Base-by-base conservation (phyloP, 1,140 invertebrate genomes). In the Coenobita brevimanus region DNA sequence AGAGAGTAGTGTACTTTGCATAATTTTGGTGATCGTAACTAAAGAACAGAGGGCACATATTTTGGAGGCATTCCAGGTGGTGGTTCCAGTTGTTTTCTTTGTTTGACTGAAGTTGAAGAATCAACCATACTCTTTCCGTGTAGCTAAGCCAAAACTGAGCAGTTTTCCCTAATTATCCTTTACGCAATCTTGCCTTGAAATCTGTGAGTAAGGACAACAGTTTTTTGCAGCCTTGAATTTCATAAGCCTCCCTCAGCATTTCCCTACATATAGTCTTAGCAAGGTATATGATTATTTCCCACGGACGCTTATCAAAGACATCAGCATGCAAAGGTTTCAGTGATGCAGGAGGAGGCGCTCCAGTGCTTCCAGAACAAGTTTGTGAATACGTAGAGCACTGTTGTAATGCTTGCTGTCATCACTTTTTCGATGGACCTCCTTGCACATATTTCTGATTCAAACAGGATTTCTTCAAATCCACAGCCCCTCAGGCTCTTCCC, bases 1-100 rank as follows among this genome's bases (percentile, higher is more conserved):
- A 33, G 24, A 79, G 27, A 30, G 43, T 79, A 79, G 43, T 60
- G 8, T 79, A 79, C 36, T 24, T 79, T 4, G 76, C 43, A 79
- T 79, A 79, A 36, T 79, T 79, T 54, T 50, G 76, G 27, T 79
- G 50, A 36, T 79, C 76, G 57, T 79, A 79, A 38, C 76, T 57
- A 43, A 54, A 24, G 43, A 79, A 79, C 10, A 79, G 36, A 60
- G 38, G 75, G 75, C 75, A 78, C 75, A 78, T 78, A 3, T 78
- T 54, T 13, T 78, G 38, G 13, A 78, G 46, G 30, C 46, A n/a
- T n/a, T n/a, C n/a, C n/a, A n/a, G n/a, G n/a, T n/a, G 54, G 8
- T 30, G 50, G 50, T 57, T 33, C 4, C 6, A 79, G 10, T 33
- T 27, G 43, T 78, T 78, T 54, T 46, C 75, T 33, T 78, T 78